Base-by-base conservation (phyloP, 1,140 invertebrate genomes). In the Stegodyphus dumicola region DNA sequence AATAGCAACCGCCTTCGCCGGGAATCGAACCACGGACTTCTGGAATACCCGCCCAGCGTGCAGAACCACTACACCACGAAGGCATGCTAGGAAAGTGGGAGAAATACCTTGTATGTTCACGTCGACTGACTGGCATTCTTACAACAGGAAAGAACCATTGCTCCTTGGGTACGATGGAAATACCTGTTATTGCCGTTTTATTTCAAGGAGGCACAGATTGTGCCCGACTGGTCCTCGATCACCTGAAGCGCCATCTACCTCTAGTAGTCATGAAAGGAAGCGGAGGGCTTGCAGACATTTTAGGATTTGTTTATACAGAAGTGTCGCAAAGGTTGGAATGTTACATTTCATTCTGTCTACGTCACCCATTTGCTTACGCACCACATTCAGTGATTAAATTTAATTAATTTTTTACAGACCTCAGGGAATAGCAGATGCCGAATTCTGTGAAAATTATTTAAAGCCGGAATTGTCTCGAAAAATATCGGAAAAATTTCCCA, bases 131-230 rank as follows among this genome's bases (percentile, higher is more conserved):
- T 33, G 33, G 33, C 3, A 3, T 33, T 33, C 3, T 33, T 33
- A 33, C 33, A 33, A 33, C 33, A 33, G 33, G 33, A 3, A 33
- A 33, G 3, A 33, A 33, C 33, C 84, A 64, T 15, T 64, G 66
- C 10, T 64, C 56, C 11, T 18, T 87, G 64, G 65, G 75, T n/a
- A 71, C 64, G 6, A 64, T 84, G 33, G 88, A 88, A 71, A 88
- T 91, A 4, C 91, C 91, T 7, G 89, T 92, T n/a, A 89, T 92
- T 1, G 90, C 90, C 11, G 85, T 92, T n/a, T 87, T 92, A 33
- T 89, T 92, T 15, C 90, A 91, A 83, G 91, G 91, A 6, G 90
- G 90, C 7, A 89, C 90, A 51, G 86, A 89, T n/a, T 89, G 89
- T 56, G 89, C 91, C 7, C 89, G 90, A 51, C 88, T 91, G 11